Conservation (phyloP, 2,113 vertebrate species). For the Crotophaga sulcirostris region DNA sequence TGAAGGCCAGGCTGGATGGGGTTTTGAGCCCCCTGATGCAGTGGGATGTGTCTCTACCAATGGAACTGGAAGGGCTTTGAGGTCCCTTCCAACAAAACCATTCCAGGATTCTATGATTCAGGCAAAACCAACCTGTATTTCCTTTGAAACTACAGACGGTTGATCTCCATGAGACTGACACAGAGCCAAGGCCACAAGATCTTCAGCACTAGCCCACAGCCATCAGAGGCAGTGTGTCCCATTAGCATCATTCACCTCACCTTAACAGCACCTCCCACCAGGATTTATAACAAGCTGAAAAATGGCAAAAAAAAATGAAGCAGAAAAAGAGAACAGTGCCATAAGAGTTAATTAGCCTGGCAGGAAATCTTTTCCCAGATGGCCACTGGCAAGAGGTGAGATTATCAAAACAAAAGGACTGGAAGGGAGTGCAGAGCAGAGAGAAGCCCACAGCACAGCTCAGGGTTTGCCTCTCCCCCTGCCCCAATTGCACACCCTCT, state of each 20-base stretch:
- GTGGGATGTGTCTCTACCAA: too few species aligned
- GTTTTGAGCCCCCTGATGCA: too few species aligned
- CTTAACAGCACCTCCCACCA: not conserved
- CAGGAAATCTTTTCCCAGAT: not conserved
- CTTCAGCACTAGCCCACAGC: not conserved
- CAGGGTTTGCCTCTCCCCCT: not conserved
- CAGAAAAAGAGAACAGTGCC: not conserved
- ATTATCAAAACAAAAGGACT: not conserved
- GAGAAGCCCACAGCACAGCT: not conserved
- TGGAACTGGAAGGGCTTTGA: too few species aligned
- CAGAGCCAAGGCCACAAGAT: not conserved
- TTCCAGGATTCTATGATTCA: not conserved
- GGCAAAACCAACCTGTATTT: not conserved
- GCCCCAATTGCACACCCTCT: accelerated
- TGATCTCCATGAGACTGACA: not conserved
- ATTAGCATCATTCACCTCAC: not conserved
- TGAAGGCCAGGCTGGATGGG: too few species aligned
- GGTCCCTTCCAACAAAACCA: too few species aligned
- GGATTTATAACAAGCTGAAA: not conserved
- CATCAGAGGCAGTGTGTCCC: not conserved
- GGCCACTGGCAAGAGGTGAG: not conserved
- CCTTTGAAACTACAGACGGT: not conserved
- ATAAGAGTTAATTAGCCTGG: not conserved
- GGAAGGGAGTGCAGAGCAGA: not conserved
- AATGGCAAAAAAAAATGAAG: not conserved